Conservation (phyloP, 2,113 vertebrate genomes). For the Alethe diademata region DNA sequence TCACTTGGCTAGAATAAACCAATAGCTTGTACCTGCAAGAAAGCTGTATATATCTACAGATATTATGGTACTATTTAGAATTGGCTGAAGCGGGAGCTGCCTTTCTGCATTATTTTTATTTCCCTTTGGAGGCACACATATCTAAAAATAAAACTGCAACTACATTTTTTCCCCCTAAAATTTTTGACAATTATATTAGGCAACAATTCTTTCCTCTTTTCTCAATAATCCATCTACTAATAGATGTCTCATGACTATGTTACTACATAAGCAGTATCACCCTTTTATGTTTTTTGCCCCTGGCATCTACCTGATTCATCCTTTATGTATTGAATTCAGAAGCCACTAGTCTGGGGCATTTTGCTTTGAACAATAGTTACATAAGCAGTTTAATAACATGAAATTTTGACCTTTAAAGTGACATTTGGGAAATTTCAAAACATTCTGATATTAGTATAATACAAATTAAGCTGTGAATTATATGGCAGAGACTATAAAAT, state of each 20-base stretch:
- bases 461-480: conserved; percentile 3
- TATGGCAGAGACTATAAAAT: neutral
- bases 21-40: neutral
- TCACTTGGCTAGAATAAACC: neutral
- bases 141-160: conserved; percentile 8
- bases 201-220: neutral
- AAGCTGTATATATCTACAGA: neutral
- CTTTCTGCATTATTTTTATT: neutral
- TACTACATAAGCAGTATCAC: conserved; percentile 38
- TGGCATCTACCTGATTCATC: neutral
- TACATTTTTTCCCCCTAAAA: neutral
- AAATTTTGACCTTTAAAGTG: conserved; percentile 32
- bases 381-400: neutral
- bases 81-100: neutral
- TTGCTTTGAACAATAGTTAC: conserved; percentile 12
- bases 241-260: conserved; percentile 65
- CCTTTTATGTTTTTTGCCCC: conserved; percentile 6
- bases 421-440: neutral
- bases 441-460: neutral
- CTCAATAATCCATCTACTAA: conserved; percentile 79
- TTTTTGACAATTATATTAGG: conserved; percentile 63
- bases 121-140: neutral
- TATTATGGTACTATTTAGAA: neutral
- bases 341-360: neutral
- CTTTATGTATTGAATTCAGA: neutral